Base-by-base conservation (phyloP, 53 echinoderm and acorn worm species). In the Apostichopus leukothele region DNA sequence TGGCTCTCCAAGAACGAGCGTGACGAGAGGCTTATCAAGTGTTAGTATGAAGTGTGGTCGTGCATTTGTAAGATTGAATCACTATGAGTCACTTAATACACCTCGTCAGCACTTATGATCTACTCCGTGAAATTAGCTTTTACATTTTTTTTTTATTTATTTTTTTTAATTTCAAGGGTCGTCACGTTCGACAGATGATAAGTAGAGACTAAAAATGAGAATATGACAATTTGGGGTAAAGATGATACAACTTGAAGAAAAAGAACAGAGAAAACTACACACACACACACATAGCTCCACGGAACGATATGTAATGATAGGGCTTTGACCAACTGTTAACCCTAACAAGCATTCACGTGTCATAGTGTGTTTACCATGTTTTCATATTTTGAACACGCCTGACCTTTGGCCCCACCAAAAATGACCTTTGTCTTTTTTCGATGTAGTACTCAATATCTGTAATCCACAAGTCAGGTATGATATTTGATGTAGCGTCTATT, bases 21-120 rank as follows among this genome's bases (percentile, higher is more conserved):
- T 71, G 71, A 71, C 71, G 71, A 71, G 71, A 18, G 71, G n/a
- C 71, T 71, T 71, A 19, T 71, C n/a, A 71, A 71, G 71, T 71
- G 71, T 71, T 71, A 71, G 3, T 71, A 19, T 71, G 71, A 71
- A 71, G 71, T 71, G 71, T 71, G 18, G 6, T 6, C 71, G 71
- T n/a, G 71, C 8, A 57, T 57, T 57, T 76, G 76, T 12, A 76
- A 6, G 52, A 53, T 54, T 79, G 79, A 79, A 79, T 79, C 79
- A 79, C 54, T 14, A 13, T 79, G 79, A 79, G 79, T 79, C 53
- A 52, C 20, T 54, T 79, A 53, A 4, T 79, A 52, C 53, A 52
- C 14, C 52, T 78, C 53, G 5, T 51, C 52, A 52, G 6, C 71
- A 71, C 71, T 71, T 71, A 16, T n/a, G 20, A n/a, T 71, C 71